phyloP scores from a whole-genome alignment of 2,797 vertebrate genomes.

The Astyanax mexicanus region DNA sequence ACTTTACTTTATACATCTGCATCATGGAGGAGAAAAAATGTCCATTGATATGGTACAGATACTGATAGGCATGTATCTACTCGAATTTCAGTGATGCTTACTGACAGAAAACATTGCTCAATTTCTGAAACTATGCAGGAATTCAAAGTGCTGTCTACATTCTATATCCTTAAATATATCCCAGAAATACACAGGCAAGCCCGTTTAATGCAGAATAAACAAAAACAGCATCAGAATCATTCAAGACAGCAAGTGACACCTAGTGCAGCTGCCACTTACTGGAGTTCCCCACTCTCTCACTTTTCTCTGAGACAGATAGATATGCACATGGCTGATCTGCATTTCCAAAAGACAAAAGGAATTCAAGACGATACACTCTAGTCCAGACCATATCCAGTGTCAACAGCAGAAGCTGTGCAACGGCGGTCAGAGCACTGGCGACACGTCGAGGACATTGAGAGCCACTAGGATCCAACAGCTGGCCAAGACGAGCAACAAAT shows the following conservation, averaged over 20 bases:
- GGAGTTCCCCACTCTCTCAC: background rate
- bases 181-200: background rate
- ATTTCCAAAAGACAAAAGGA: slow-evolving; percentile 15
- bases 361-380: background rate
- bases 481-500: slow-evolving; percentile 58
- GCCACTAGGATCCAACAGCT: slow-evolving; percentile 71
- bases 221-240: background rate
- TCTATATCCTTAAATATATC: background rate
- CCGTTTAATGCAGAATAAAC: background rate
- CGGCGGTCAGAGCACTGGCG: slow-evolving; percentile 33
- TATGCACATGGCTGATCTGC: background rate
- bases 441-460: slow-evolving; percentile 47
- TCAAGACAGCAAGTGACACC: background rate
- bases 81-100: too few relatives aligned
- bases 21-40: too few relatives aligned
- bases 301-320: background rate
- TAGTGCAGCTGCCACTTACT: background rate
- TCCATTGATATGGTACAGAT: too few relatives aligned
- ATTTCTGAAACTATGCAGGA: too few relatives aligned
- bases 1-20: too few relatives aligned
- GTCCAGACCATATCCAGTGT: background rate
- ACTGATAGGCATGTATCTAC: too few relatives aligned
- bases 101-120: too few relatives aligned
- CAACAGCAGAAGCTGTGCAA: background rate
- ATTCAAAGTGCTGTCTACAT: background rate